Evolutionary conservation across 2,113 vertebrate genomes (phyloP).

Genomic region (Eptesicus fuscus): DNA sequence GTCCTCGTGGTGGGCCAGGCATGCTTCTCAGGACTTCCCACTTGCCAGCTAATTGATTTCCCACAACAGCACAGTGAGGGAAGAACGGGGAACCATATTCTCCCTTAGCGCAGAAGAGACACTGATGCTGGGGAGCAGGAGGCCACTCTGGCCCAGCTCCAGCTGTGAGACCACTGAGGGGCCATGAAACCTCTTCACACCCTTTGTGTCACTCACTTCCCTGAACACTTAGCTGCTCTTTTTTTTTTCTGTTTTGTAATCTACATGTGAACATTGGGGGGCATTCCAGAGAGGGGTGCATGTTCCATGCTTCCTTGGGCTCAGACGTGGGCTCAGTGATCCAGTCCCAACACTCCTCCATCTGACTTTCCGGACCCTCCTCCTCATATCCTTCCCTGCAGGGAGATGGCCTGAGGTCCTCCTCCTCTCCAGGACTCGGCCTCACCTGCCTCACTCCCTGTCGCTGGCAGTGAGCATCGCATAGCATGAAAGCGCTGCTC

Average conservation of each 20-base stretch:
- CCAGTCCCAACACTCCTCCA: fast-evolving
- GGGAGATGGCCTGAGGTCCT: fast-evolving
- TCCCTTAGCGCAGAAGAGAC: neutral
- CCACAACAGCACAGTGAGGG: neutral
- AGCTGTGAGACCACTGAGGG: fast-evolving
- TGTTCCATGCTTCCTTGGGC: neutral
- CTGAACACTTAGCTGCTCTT: neutral
- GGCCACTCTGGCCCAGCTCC: neutral
- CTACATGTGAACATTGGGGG: fast-evolving
- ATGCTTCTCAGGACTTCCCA: neutral
- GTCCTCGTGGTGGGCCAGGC: fast-evolving
- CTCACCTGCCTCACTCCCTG: neutral
- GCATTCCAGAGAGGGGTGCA: neutral
- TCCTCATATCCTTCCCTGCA: neutral
- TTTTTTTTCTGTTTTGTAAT: too few species aligned
- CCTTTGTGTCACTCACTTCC: too few species aligned
- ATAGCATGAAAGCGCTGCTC: neutral
- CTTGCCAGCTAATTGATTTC: neutral
- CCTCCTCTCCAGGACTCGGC: neutral
- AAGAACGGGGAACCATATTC: fast-evolving
- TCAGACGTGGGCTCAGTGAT: neutral
- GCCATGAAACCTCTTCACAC: fast-evolving
- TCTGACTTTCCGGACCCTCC: neutral
- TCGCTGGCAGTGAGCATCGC: fast-evolving
- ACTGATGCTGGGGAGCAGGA: neutral